Base-by-base conservation (phyloP, 1,140 invertebrate genomes). In the Paraescarpia echinospica region DNA sequence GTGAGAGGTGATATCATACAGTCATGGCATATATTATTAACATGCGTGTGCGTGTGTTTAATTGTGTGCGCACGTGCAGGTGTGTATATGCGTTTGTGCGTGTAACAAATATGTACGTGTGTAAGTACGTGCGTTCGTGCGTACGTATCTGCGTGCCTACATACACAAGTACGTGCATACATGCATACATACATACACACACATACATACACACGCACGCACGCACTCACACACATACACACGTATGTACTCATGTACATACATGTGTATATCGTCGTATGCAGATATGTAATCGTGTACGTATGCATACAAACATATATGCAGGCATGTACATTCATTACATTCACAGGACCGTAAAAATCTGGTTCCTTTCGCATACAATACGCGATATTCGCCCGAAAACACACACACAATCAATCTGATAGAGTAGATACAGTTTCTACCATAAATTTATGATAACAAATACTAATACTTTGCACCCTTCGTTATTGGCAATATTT, bases 251-350 rank as follows among this genome's bases (percentile, higher is more conserved):
- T 4, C 27, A 90, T 33, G 27, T 33, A 90, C 22, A 77, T 77
- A 77, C 18, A 77, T 77, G 12, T 41, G 12, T 41, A 41, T 41
- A 41, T 41, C 12, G 4, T 41, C 12, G 12, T 41, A 41, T 41
- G 12, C 12, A 41, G 5, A 77, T 90, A 90, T 90, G n/a, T 90
- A 90, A 9, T 9, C n/a, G n/a, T 90, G n/a, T 90, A 35, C 12
- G n/a, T 90, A 90, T 90, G 12, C n/a, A 90, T 90, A 90, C n/a
- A 34, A 8, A n/a, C n/a, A 27, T 34, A 90, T 34, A 90, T 90
- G n/a, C 27, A 35, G 6, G 14, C 14, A 90, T 90, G 14, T 90
- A 34, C 27, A 90, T 41, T 12, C 41, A n/a, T n/a, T n/a, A n/a
- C n/a, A n/a, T n/a, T n/a, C n/a, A n/a, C n/a, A n/a, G n/a, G n/a